Evolutionary conservation across 2,113 vertebrate genomes (phyloP), one percentile per base, ranked within the genome.

Genomic region (Stigmatopora argus): DNA sequence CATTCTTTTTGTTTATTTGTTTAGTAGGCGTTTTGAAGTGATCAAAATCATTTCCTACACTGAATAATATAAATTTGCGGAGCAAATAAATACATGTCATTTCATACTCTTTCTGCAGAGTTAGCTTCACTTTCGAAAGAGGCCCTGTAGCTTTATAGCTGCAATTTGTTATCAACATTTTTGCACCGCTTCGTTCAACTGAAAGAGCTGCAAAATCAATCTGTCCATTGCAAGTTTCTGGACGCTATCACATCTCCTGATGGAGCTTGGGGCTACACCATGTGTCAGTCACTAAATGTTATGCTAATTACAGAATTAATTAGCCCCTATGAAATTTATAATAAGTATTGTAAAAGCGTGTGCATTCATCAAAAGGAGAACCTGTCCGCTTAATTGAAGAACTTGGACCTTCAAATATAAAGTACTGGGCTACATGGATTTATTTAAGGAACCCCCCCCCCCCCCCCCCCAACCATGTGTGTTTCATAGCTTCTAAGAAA

Each of bases 221-320:
- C 67, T 72, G 74, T 78, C 71, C 70, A 67, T 78, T 68, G 65
- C 38, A 64, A 77, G 69, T 72, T 69, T 60, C 64, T 67, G 79
- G 75, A 83, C 83, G 72, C 63, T 58, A 78, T 79, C 69, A 64
- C 66, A 68, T 68, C 65, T 85, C 75, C 80, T 74, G 82, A 85
- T 80, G 77, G 78, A 56, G 46, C 76, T 74, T 46, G 61, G 56
- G 82, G 75, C 62, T 18, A 75, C 53, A 66, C 57, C 80, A 75
- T 78, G 76, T 75, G 81, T 84, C 79, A 79, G 69, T 81, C 81
- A 74, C 71, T 86, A 69, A 66, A 67, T 73, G 80, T 82, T 82
- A 82, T 73, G 85, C 82, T 86, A 84, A 90, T 90, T 85, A 85
- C 69, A 71, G 73, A 86, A 79, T 85, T 83, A 86, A 89, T 88